Percentiles rank a stretch among this genome's conserved stretches.
Evolutionary conservation across 2,797 vertebrate species (phyloP).

Genomic region (Ammospiza maritima): DNA sequence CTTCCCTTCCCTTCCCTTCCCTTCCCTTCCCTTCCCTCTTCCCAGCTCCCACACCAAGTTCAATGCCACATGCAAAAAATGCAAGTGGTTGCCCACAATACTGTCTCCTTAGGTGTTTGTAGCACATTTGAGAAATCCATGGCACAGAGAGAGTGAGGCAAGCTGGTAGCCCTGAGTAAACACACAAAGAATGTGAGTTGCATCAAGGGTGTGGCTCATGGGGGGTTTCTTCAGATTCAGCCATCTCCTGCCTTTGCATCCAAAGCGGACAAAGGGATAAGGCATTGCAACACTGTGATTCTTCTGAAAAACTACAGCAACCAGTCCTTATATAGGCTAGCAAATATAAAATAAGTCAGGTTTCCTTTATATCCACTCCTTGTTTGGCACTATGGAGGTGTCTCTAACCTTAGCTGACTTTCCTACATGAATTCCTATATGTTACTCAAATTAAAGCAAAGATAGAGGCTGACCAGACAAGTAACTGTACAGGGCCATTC

Average conservation of each 20-base stretch:
- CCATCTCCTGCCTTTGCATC: conserved; percentile 2
- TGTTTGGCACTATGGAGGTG: background rate
- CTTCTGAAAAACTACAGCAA: background rate
- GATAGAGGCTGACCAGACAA: background rate
- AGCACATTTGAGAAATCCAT: background rate
- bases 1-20: background rate
- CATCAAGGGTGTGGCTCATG: background rate
- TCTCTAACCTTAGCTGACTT: background rate
- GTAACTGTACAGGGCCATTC: background rate
- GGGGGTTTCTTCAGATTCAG: conserved; percentile 11
- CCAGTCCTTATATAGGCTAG: background rate
- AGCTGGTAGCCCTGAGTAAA: background rate
- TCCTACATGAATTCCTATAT: background rate
- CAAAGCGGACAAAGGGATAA: background rate
- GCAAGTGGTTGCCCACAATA: background rate
- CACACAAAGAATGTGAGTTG: background rate
- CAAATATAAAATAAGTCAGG: background rate
- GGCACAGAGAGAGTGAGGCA: background rate
- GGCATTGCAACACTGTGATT: background rate
- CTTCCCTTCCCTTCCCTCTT: background rate
- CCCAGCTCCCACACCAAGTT: background rate
- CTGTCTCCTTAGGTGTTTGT: background rate
- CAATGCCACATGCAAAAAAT: background rate
- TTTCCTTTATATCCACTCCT: background rate
- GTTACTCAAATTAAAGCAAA: background rate